Conservation (phyloP, 2,888 invertebrate genomes). For the Chloroclysta siterata region DNA sequence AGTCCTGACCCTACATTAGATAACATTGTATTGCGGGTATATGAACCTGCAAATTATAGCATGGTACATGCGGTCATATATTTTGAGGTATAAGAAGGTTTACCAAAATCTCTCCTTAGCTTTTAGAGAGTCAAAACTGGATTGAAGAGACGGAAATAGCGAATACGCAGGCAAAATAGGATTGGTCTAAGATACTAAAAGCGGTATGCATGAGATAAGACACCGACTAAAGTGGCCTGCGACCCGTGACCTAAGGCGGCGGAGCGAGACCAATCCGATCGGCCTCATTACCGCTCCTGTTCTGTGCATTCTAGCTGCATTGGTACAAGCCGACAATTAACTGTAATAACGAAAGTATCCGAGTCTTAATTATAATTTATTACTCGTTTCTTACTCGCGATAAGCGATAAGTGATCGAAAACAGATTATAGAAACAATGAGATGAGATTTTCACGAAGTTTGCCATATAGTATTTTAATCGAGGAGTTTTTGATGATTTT, state of each 20-base stretch:
- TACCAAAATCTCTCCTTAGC: not conserved
- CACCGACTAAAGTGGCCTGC: conserved; percentile 45
- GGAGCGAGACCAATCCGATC: conserved; percentile 70
- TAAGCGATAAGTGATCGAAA: not conserved
- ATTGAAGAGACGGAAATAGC: not conserved
- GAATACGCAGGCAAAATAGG: conserved; percentile 14
- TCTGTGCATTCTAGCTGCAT: conserved; percentile 43
- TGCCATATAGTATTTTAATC: not conserved
- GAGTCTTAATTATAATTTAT: not conserved
- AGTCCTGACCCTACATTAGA: not conserved
- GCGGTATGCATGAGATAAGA: conserved; percentile 37
- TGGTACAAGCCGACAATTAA: conserved; percentile 20
- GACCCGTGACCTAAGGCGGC: conserved; percentile 66
- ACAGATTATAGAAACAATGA: not conserved
- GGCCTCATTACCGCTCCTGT: conserved; percentile 62
- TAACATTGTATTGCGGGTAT: not conserved
- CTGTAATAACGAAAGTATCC: not conserved
- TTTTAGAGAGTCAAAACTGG: not conserved
- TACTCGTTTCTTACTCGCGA: not conserved
- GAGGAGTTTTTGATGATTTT: not conserved
- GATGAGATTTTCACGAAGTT: not conserved
- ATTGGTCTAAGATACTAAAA: conserved; percentile 22
- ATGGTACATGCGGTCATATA: not conserved
- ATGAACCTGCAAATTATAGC: not conserved
- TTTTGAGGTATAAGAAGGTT: not conserved